Percentiles rank a stretch among this genome's conserved stretches.
Conservation (phyloP, 2,113 vertebrate genomes). For the Ictidomys tridecemlineatus region DNA sequence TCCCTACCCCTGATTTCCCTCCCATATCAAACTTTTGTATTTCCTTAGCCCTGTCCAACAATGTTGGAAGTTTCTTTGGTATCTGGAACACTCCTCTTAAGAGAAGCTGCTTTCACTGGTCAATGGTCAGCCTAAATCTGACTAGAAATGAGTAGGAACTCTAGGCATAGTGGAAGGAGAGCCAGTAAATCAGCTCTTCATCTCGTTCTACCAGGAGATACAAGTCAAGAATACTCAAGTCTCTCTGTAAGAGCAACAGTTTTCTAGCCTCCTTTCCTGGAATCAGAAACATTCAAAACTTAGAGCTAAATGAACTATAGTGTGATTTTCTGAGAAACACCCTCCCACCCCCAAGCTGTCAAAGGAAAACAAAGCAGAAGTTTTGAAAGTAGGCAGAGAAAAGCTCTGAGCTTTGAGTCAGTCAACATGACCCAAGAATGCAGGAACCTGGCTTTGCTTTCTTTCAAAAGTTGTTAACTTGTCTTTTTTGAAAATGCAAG, state of each 20-base stretch:
- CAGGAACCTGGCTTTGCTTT: neutral
- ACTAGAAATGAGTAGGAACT: neutral
- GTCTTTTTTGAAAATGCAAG: neutral
- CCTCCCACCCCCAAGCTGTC: neutral
- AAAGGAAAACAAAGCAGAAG: neutral
- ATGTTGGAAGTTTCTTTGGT: neutral
- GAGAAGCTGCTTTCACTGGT: neutral
- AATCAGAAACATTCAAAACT: constrained; percentile 3
- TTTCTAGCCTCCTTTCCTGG: neutral
- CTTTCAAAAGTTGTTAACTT: neutral
- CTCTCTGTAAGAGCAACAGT: neutral
- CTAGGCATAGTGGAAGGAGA: neutral
- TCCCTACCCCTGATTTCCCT: neutral
- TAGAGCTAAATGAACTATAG: neutral
- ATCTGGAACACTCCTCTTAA: neutral
- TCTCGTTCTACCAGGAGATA: neutral
- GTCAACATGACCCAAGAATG: neutral
- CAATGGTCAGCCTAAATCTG: neutral
- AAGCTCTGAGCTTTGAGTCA: neutral
- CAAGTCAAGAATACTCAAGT: neutral
- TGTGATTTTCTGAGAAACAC: neutral
- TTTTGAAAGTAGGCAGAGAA: neutral
- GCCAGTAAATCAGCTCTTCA: neutral
- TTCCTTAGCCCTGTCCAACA: neutral
- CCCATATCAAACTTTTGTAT: neutral